A percentile compares a stretch with the other conserved stretches of the same genome.
Conservation (phyloP, 2,888 invertebrate genomes). For the Branchellion lobata region DNA sequence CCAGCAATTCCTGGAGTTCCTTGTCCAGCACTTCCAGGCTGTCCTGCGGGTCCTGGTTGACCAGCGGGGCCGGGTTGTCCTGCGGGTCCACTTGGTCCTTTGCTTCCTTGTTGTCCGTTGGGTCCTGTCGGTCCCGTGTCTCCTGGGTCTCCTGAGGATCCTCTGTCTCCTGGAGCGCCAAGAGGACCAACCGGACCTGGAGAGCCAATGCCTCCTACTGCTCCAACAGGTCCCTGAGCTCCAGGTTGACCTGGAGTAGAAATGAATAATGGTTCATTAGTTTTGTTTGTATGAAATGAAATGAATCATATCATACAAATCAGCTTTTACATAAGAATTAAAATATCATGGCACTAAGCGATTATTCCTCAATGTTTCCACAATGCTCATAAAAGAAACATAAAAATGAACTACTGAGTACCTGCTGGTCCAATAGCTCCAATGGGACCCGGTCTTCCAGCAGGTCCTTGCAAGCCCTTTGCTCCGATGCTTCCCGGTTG, state of each 20-base stretch:
- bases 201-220: constrained; percentile 21
- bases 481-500: constrained; percentile 39
- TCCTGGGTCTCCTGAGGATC: constrained; percentile 14
- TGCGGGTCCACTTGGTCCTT: constrained; percentile 33
- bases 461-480: constrained; percentile 41
- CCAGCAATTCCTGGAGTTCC: constrained; percentile 45
- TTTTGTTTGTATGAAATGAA: neutral
- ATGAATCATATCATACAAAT: too few relatives aligned
- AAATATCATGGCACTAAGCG: neutral
- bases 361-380: too few relatives aligned
- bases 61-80: constrained; percentile 46
- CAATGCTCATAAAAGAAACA: too few relatives aligned
- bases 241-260: constrained; percentile 34
- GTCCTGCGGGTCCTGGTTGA: constrained; percentile 42
- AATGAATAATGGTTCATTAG: neutral
- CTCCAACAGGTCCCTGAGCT: constrained; percentile 18
- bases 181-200: constrained; percentile 29
- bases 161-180: constrained; percentile 23
- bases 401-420: too few relatives aligned
- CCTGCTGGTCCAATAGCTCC: constrained; percentile 49
- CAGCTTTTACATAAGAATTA: too few relatives aligned
- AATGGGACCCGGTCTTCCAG: constrained; percentile 47
- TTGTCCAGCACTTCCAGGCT: constrained; percentile 41
- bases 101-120: constrained; percentile 16
- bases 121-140: constrained; percentile 18